Conservation (phyloP, 2,797 vertebrate species). For the Nasua narica region DNA sequence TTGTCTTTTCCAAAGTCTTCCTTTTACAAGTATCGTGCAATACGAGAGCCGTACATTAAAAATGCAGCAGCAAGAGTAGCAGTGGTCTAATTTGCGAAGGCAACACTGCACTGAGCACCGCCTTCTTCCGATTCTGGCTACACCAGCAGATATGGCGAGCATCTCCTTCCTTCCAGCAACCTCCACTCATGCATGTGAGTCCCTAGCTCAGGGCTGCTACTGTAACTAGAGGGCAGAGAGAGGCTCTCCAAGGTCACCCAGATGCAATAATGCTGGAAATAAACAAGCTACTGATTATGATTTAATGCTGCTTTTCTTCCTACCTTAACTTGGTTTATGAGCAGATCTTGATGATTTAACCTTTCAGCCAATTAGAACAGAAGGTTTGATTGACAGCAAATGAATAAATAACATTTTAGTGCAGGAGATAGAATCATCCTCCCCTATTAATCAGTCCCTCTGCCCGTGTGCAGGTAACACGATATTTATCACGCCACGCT, state of each 20-base stretch:
- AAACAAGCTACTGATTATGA: conserved; percentile 62
- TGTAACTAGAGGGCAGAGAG: conserved; percentile 19
- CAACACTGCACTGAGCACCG: neutral
- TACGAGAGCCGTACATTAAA: conserved; percentile 14
- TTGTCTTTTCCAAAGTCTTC: conserved; percentile 40
- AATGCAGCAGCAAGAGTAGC: neutral
- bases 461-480: conserved; percentile 52
- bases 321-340: conserved; percentile 60
- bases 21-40: conserved; percentile 47
- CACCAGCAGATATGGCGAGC: neutral
- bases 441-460: conserved; percentile 77
- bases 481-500: conserved; percentile 73
- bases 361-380: conserved; percentile 71
- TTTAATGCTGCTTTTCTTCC: conserved; percentile 56
- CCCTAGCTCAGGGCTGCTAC: neutral
- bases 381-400: conserved; percentile 77
- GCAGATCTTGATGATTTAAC: conserved; percentile 68
- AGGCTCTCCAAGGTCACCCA: conserved; percentile 37
- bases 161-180: neutral
- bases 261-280: conserved; percentile 41
- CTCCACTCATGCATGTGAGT: neutral
- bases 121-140: neutral
- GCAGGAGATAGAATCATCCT: conserved; percentile 64
- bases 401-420: conserved; percentile 74
- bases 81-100: neutral